A percentile compares a stretch with the other conserved stretches of the same genome.
phyloP scores from a whole-genome alignment of 2,888 invertebrate genomes.

The Eledona agricola region DNA sequence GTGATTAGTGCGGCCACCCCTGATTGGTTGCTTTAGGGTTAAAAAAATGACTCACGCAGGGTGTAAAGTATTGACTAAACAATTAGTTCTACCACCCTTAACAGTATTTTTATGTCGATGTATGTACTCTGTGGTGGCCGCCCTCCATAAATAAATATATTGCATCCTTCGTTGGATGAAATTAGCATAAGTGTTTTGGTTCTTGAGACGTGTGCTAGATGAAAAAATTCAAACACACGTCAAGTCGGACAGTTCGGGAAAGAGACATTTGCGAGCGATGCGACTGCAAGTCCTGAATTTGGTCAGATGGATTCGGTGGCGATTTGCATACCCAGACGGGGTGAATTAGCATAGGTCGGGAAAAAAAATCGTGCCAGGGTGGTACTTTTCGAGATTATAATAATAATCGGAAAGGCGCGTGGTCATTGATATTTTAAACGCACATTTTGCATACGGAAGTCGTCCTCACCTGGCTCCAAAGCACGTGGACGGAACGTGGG shows the following conservation, averaged over 20 bases:
- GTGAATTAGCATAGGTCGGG: slow-evolving; percentile 47
- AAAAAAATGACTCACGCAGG: slow-evolving; percentile 65
- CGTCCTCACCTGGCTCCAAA: slow-evolving; percentile 31
- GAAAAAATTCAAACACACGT: slow-evolving; percentile 34
- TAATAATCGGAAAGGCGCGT: slow-evolving; percentile 38
- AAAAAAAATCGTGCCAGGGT: slow-evolving; percentile 36
- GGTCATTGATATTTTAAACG: slow-evolving; percentile 44
- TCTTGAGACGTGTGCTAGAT: slow-evolving; percentile 24
- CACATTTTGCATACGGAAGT: slow-evolving; percentile 38
- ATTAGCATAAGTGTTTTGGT: slow-evolving; percentile 35
- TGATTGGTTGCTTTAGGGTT: slow-evolving; percentile 63
- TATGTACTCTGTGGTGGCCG: slow-evolving; percentile 36
- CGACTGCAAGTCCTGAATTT: no score
- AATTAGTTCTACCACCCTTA: slow-evolving; percentile 63
- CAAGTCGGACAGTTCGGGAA: slow-evolving; percentile 18
- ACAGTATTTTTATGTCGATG: slow-evolving; percentile 60
- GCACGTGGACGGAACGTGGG: slow-evolving; percentile 33
- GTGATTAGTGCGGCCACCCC: slow-evolving; percentile 62
- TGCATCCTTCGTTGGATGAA: slow-evolving; percentile 7
- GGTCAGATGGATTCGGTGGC: slow-evolving; percentile 20
- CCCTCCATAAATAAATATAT: slow-evolving; percentile 30
- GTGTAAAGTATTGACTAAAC: slow-evolving; percentile 66
- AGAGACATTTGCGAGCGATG: no score
- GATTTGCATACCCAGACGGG: slow-evolving; percentile 47
- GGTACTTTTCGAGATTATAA: slow-evolving; percentile 30